These are phyloP conservation scores for Polydrusus tereticollis DNA, from an alignment of 2,888 invertebrate species.

Conservation along the genomic window DNA sequence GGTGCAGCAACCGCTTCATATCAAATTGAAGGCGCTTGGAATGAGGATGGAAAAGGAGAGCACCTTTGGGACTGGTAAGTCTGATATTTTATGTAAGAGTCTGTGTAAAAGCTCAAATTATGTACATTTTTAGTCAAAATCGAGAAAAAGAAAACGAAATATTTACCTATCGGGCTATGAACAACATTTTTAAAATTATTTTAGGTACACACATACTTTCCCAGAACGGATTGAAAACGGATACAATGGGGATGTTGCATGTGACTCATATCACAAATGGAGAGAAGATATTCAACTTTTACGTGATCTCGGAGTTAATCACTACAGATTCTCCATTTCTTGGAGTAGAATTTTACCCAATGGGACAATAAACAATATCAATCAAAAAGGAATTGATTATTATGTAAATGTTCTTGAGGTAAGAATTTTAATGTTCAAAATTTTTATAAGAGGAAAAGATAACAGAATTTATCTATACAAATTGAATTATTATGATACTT, in stretches of 20 bases:
- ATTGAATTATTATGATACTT: too few species aligned
- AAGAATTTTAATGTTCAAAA: neutral
- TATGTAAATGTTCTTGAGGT: slow-evolving; percentile 38
- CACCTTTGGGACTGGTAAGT: slow-evolving; percentile 44
- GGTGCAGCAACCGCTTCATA: slow-evolving; percentile 63
- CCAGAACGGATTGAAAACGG: slow-evolving; percentile 33
- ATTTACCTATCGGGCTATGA: too few species aligned
- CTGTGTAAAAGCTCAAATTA: neutral
- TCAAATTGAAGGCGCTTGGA: slow-evolving; percentile 65
- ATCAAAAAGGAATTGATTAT: slow-evolving; percentile 39
- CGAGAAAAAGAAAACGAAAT: too few species aligned
- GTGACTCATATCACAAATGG: slow-evolving; percentile 77
- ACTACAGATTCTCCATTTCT: slow-evolving; percentile 41
- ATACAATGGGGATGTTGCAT: slow-evolving; percentile 71
- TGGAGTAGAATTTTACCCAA: slow-evolving; percentile 43
- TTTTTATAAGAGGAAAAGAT: too few species aligned
- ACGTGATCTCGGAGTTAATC: slow-evolving; percentile 67
- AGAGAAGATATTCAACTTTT: slow-evolving; percentile 74
- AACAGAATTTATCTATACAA: too few species aligned
- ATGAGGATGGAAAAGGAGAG: slow-evolving; percentile 69
- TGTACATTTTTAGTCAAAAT: neutral
- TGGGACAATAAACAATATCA: slow-evolving; percentile 35
- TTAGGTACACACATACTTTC: slow-evolving; percentile 42
- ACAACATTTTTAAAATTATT: neutral
- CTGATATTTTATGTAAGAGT: neutral